Evolutionary conservation across 1,140 invertebrate species (phyloP).

Genomic region (Bradynema listronoti): DNA sequence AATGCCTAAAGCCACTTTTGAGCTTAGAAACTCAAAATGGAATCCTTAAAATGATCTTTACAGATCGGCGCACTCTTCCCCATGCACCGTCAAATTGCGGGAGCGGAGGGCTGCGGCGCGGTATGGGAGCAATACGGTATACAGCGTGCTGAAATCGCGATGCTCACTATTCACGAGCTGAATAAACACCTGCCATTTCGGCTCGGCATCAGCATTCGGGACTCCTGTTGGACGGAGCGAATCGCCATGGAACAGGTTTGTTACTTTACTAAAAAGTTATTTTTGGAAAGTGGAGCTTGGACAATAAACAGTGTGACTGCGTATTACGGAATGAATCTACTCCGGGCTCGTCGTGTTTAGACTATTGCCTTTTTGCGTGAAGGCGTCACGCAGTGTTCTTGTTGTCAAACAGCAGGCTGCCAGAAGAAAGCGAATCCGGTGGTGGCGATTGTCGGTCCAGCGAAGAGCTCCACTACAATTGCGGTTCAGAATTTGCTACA

Average conservation of each 20-base stretch:
- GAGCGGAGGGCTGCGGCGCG: slow-evolving; percentile 63
- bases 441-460: slow-evolving; percentile 52
- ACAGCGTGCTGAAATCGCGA: slow-evolving; percentile 70
- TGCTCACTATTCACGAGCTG: slow-evolving; percentile 63
- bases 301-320: no score
- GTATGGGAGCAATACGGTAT: slow-evolving; percentile 69
- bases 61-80: slow-evolving; percentile 69
- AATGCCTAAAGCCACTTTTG: neutral
- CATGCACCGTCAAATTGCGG: slow-evolving; percentile 67
- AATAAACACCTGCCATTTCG: slow-evolving; percentile 65
- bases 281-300: no score
- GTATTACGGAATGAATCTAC: no score
- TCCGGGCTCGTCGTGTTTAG: slow-evolving; percentile 20
- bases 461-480: slow-evolving; percentile 56
- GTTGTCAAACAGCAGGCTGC: slow-evolving; percentile 56
- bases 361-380: slow-evolving; percentile 53
- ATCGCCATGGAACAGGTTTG: slow-evolving; percentile 68
- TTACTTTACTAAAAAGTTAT: no score
- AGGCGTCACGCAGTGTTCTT: slow-evolving; percentile 52
- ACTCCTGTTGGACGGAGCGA: slow-evolving; percentile 73
- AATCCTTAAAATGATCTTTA: slow-evolving; percentile 11
- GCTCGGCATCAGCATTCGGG: slow-evolving; percentile 71
- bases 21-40: no score
- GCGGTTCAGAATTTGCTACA: slow-evolving; percentile 74
- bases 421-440: slow-evolving; percentile 50